Evolutionary conservation across 2,113 vertebrate genomes (phyloP).

Genomic region (Tichodroma muraria): DNA sequence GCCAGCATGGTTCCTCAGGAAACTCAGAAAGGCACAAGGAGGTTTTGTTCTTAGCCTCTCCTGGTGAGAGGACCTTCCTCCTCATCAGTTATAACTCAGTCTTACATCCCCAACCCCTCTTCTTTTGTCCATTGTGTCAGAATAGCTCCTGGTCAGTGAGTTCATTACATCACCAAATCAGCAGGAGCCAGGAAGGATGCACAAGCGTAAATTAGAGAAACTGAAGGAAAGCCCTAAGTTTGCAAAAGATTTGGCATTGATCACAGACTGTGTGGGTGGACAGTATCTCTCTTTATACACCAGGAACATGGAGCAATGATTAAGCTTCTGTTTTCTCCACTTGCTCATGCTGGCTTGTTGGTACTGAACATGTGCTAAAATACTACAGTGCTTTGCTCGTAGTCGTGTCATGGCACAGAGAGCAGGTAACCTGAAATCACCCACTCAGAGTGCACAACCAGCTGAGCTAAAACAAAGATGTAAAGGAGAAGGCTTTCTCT

Average conservation of each 20-base stretch:
- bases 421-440: slow-evolving; percentile 45
- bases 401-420: neutral
- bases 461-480: neutral
- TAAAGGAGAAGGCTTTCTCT: neutral
- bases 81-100: neutral
- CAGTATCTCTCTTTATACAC: slow-evolving; percentile 57
- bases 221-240: slow-evolving; percentile 33
- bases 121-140: neutral
- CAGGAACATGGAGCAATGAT: slow-evolving; percentile 65
- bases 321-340: slow-evolving; percentile 58
- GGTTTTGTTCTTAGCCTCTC: neutral
- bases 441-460: neutral
- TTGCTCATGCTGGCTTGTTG: slow-evolving; percentile 20
- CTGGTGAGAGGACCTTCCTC: neutral
- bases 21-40: neutral
- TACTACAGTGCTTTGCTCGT: slow-evolving; percentile 1
- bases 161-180: neutral
- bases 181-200: neutral
- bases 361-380: slow-evolving; percentile 40
- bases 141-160: neutral
- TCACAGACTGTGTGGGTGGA: slow-evolving; percentile 58
- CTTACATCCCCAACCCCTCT: neutral
- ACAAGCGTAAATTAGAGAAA: neutral
- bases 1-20: neutral
- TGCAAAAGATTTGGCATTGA: slow-evolving; percentile 44